Evolutionary conservation across 2,113 vertebrate genomes (phyloP), one percentile per base, ranked within the genome.

Genomic region (Sclerurus mexicanus): DNA sequence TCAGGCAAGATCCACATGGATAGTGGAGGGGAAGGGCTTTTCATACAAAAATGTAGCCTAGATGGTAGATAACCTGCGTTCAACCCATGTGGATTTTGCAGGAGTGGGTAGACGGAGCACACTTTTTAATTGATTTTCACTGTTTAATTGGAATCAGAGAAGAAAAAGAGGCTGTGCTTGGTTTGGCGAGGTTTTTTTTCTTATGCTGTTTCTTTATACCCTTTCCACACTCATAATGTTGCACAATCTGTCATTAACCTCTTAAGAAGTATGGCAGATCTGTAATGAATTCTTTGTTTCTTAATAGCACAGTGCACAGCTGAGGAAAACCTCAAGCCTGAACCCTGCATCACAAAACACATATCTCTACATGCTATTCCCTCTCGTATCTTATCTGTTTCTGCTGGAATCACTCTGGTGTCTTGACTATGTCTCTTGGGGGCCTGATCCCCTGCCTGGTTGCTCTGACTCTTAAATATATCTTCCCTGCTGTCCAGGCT

Each of bases 1-100:
- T 55, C 0, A 0, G 75, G 27, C 19, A 76, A 94, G 53, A 69
- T 67, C 69, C 46, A 9, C 1, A 0, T 14, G 14, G 46, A n/a
- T 20, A 68, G 40, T 6, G 5, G 17, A 80, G 46, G 31, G 27
- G n/a, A 87, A 33, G 24, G 64, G 19, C 23, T 47, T 95, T 16
- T 14, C 21, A 11, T 62, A 27, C 27, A 25, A 39, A 69, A 80
- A 39, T 15, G 7, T 35, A 59, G 12, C 25, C 28, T 44, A 63
- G 37, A 30, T 14, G 60, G 31, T 25, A 52, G 72, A 35, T 25
- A 66, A 37, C 39, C n/a, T 3, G 1, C 5, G 3, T 20, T 46
- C 52, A 66, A 12, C 19, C 27, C 10, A 14, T 62, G 35, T 50
- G 67, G 53, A 21, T 74, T 87, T 90, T 87, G 55, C 68, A 63